These are phyloP conservation scores for Chiloscyllium punctatum DNA, from an alignment of 2,797 vertebrate genomes.

Conservation along the genomic window DNA sequence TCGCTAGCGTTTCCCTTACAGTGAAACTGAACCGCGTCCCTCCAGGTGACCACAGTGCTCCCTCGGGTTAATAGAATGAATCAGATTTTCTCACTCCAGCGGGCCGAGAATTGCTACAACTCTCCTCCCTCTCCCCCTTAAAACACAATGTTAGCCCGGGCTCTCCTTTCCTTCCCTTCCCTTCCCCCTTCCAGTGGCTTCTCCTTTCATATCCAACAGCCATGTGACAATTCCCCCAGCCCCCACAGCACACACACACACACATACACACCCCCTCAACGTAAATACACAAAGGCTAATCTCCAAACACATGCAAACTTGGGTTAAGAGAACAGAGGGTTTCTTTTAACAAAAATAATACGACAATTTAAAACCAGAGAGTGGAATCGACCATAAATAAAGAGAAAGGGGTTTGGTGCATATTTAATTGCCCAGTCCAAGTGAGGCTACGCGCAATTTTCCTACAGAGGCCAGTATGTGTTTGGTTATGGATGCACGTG, in stretches of 20 bases:
- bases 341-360: background rate
- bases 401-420: background rate
- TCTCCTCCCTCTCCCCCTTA: background rate
- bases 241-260: slow-evolving; percentile 54
- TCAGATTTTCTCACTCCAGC: slow-evolving; percentile 20
- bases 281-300: background rate
- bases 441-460: background rate
- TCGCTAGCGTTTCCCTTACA: background rate
- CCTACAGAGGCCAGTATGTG: background rate
- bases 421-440: background rate
- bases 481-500: background rate
- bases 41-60: slow-evolving; percentile 10
- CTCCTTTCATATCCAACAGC: slow-evolving; percentile 55
- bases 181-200: background rate
- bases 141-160: background rate
- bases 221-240: slow-evolving; percentile 53
- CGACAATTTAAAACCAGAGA: background rate
- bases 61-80: slow-evolving; percentile 10
- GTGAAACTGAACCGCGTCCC: background rate
- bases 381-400: background rate
- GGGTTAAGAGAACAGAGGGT: background rate
- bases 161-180: background rate
- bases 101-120: background rate
- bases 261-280: slow-evolving; percentile 39
- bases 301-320: background rate